Percentiles rank a stretch among this genome's conserved stretches.
phyloP scores from a whole-genome alignment of 2,113 vertebrate species.

The Seriola rivoliana region DNA sequence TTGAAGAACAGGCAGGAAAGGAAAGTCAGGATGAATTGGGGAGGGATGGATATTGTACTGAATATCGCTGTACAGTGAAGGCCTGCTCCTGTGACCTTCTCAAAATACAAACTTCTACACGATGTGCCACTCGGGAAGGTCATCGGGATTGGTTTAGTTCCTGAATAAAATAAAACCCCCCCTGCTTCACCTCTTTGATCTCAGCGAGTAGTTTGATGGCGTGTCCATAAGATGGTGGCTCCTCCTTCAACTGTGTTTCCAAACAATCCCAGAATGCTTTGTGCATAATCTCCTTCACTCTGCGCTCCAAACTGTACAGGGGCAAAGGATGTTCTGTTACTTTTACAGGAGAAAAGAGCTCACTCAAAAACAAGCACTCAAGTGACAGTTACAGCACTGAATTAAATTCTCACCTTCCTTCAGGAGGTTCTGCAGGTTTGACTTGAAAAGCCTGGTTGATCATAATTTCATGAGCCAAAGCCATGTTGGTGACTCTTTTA shows the following conservation, averaged over 20 bases:
- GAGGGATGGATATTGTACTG: neutral
- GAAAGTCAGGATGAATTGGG: neutral
- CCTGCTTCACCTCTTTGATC: constrained; percentile 83
- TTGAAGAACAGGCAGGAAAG: neutral
- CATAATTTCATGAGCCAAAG: constrained; percentile 95
- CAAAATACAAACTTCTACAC: constrained; percentile 3
- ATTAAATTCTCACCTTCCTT: constrained; percentile 88
- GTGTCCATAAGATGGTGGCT: constrained; percentile 85
- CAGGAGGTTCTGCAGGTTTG: constrained; percentile 89
- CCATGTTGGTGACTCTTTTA: constrained; percentile 95
- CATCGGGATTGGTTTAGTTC: neutral
- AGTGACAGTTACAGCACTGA: neutral
- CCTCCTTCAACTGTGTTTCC: constrained; percentile 90
- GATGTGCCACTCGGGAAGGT: neutral
- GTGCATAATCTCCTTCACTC: constrained; percentile 94
- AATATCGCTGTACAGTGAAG: neutral
- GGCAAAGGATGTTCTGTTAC: neutral
- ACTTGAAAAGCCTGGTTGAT: constrained; percentile 92
- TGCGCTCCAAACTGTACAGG: constrained; percentile 89
- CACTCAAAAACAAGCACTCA: neutral
- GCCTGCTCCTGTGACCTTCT: neutral
- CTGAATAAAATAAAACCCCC: constrained; percentile 51
- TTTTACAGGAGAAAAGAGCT: neutral
- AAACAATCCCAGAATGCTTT: constrained; percentile 98
- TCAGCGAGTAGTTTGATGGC: constrained; percentile 81